Base-by-base conservation (phyloP, 2,113 vertebrate genomes). In the Entomyzon cyanotis region DNA sequence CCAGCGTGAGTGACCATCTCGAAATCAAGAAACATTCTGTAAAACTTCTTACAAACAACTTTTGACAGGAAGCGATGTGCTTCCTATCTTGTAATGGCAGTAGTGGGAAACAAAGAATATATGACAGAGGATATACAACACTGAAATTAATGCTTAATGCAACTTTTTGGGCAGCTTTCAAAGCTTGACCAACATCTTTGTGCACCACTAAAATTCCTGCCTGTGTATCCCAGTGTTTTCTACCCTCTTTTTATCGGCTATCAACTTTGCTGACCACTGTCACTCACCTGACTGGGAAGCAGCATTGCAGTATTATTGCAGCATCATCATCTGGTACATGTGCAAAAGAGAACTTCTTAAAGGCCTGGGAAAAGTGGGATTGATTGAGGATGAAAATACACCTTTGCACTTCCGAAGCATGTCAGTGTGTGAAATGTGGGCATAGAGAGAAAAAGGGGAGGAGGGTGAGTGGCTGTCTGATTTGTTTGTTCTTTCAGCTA, bases 361-460 rank as follows among this genome's bases (percentile, higher is more conserved):
- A 80, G 41, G 80, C 41, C 76, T 85, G 41, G 55, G 77, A 78
- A 49, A 76, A 93, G 30, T 2, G 35, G 49, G 37, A 35, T 15
- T 58, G 63, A 64, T 21, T 76, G 84, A 91, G 60, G 35, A 65
- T 22, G 46, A 62, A 63, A n/a, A 33, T 3, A 25, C 1, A 23
- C 18, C 5, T 53, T 58, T 2, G 2, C 5, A 25, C 12, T n/a
- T 5, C 7, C 22, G 42, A 41, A 58, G n/a, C 5, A 8, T 1
- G 3, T 28, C 2, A 5, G 39, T 1, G 1, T 17, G 30, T 20
- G 28, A 75, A 71, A 55, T 0, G 0, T 14, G 15, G 33, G 15
- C 7, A 28, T 0, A 42, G 37, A 31, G 15, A 53, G 20, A 52
- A 55, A 63, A 73, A 15, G 5, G 10, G 12, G 14, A 18, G 5